Percentiles rank a stretch among this genome's conserved stretches.
phyloP scores from a whole-genome alignment of 2,888 invertebrate species.

The Erannis defoliaria region DNA sequence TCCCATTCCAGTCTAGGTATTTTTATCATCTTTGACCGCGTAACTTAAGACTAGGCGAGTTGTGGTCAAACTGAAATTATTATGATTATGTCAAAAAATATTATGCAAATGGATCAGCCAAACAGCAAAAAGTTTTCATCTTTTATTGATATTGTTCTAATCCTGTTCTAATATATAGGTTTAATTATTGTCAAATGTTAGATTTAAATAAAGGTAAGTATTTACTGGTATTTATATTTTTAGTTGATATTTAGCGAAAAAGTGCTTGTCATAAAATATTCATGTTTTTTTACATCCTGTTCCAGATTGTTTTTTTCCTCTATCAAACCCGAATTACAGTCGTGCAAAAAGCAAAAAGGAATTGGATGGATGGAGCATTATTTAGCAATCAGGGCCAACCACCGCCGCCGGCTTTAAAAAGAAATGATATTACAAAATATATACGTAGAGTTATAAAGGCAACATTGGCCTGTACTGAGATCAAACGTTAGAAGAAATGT shows the following conservation, averaged over 20 bases:
- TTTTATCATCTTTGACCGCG: too few species aligned
- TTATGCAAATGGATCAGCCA: too few species aligned
- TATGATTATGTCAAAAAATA: too few species aligned
- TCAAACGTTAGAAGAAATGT: not conserved
- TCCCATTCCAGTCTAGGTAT: too few species aligned
- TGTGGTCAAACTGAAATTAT: too few species aligned
- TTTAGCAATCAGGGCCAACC: slow-evolving; percentile 46
- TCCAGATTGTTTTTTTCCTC: slow-evolving; percentile 25
- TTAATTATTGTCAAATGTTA: too few species aligned
- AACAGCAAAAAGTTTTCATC: too few species aligned
- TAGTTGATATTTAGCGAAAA: not conserved
- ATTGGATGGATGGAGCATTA: slow-evolving; percentile 42
- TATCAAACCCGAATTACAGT: slow-evolving; percentile 32
- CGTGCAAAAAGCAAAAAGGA: slow-evolving; percentile 31
- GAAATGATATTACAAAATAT: slow-evolving; percentile 42
- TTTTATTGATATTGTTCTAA: too few species aligned
- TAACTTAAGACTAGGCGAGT: too few species aligned
- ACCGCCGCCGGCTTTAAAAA: slow-evolving; percentile 34
- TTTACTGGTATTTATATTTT: not conserved
- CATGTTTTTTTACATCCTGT: slow-evolving; percentile 21
- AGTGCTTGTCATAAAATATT: slow-evolving; percentile 4
- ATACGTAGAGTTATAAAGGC: slow-evolving; percentile 17
- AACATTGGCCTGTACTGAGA: slow-evolving; percentile 7
- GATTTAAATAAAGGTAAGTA: too few species aligned
- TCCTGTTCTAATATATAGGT: too few species aligned